phyloP scores from a whole-genome alignment of 2,888 invertebrate genomes.

The Rapana venosa region DNA sequence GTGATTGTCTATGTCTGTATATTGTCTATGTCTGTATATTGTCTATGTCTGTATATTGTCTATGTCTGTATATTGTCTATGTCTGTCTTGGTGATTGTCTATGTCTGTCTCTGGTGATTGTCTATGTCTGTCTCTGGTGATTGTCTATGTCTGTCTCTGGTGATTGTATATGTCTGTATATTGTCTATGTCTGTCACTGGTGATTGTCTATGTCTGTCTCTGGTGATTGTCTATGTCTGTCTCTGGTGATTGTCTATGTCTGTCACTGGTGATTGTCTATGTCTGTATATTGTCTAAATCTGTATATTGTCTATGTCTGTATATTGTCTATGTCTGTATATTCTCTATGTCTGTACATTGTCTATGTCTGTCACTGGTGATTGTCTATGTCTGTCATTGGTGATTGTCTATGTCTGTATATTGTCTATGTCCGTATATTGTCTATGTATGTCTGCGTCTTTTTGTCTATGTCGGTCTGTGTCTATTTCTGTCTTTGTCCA shows the following conservation, averaged over 20 bases:
- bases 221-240: neutral
- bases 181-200: neutral
- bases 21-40: neutral
- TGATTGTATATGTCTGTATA: neutral
- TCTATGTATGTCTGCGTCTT: no score
- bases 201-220: neutral
- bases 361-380: no score
- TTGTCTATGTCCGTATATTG: no score
- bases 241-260: neutral
- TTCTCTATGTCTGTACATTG: no score
- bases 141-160: no score
- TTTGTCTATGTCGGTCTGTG: neutral
- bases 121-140: no score
- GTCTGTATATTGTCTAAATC: neutral
- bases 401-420: neutral
- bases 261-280: neutral
- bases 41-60: neutral
- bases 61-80: neutral
- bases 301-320: neutral
- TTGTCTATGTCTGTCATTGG: neutral
- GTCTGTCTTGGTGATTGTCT: no score
- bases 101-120: no score
- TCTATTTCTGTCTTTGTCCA: neutral
- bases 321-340: no score
- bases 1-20: no score